These are phyloP conservation scores for Microctonus aethiopoides DNA, from an alignment of 2,888 invertebrate genomes.

Conservation along the genomic window DNA sequence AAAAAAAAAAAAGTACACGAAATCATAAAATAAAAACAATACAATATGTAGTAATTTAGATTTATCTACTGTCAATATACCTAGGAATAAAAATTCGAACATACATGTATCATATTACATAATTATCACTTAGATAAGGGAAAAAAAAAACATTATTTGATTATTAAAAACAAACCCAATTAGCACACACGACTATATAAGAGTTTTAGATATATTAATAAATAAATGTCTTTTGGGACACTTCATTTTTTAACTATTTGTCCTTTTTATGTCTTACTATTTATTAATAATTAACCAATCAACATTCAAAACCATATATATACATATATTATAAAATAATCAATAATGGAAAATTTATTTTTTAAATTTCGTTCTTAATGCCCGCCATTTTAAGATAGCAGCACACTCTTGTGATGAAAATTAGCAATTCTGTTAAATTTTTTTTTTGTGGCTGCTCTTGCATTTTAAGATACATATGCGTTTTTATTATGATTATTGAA, in stretches of 20 bases:
- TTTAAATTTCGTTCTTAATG: too few species aligned
- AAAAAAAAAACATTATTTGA: slow-evolving; percentile 51
- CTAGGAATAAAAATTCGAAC: slow-evolving; percentile 53
- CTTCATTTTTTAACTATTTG: slow-evolving; percentile 57
- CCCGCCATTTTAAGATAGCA: too few species aligned
- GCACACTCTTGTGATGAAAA: too few species aligned
- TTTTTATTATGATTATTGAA: background rate
- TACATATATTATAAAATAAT: too few species aligned
- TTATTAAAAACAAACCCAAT: slow-evolving; percentile 50
- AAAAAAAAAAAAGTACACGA: too few species aligned
- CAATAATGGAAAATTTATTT: too few species aligned
- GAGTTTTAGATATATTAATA: slow-evolving; percentile 52
- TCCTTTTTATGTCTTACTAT: background rate
- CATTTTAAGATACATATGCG: background rate
- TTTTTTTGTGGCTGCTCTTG: too few species aligned
- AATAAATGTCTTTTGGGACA: slow-evolving; percentile 62
- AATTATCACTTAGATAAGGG: slow-evolving; percentile 56
- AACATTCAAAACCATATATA: too few species aligned
- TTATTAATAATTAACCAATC: background rate
- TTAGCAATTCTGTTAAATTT: too few species aligned
- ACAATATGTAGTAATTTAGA: slow-evolving; percentile 44
- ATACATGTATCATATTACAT: slow-evolving; percentile 62
- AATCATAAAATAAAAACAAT: slow-evolving; percentile 32
- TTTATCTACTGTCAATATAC: slow-evolving; percentile 48
- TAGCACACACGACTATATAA: slow-evolving; percentile 63